Conservation (phyloP, 2,113 vertebrate species). For the Ammodytes dubius region DNA sequence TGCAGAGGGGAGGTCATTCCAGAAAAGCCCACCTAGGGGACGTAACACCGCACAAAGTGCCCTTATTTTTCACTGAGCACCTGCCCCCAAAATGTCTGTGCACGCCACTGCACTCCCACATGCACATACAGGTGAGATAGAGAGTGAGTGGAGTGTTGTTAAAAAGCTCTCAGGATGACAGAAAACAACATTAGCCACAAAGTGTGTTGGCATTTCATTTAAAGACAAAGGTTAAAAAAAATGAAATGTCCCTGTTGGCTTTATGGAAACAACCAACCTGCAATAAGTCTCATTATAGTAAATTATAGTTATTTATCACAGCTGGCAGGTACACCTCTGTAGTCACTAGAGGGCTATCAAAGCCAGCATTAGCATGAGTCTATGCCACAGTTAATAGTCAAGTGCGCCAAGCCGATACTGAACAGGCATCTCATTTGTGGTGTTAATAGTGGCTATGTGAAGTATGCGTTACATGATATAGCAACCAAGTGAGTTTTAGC, state of each 20-base stretch:
- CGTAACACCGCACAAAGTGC: too few relatives aligned
- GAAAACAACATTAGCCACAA: constrained; percentile 32
- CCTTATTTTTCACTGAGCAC: too few relatives aligned
- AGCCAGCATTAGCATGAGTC: constrained; percentile 26
- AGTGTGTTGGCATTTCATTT: constrained; percentile 12
- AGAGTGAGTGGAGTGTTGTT: constrained; percentile 15
- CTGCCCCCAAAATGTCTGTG: too few relatives aligned
- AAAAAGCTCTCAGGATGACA: constrained; percentile 39
- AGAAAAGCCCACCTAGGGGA: too few relatives aligned
- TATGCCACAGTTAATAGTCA: constrained; percentile 51
- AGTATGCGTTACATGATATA: constrained; percentile 43
- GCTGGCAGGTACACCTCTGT: constrained; percentile 59
- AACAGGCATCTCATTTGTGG: constrained; percentile 53
- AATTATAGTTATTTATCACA: constrained; percentile 42
- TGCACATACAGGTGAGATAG: constrained; percentile 17
- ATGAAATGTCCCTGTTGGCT: constrained; percentile 38
- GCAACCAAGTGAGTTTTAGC: constrained; percentile 38
- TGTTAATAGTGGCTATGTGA: constrained; percentile 38
- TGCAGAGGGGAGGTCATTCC: too few relatives aligned
- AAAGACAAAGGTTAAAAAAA: constrained; percentile 13
- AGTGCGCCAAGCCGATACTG: constrained; percentile 45
- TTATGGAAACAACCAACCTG: constrained; percentile 24
- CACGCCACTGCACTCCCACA: constrained; percentile 27
- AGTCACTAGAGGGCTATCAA: constrained; percentile 78
- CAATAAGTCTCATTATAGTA: constrained; percentile 53